Percentiles rank a stretch among this genome's conserved stretches.
Conservation (phyloP, 2,888 invertebrate genomes). For the Limnephilus auricula region DNA sequence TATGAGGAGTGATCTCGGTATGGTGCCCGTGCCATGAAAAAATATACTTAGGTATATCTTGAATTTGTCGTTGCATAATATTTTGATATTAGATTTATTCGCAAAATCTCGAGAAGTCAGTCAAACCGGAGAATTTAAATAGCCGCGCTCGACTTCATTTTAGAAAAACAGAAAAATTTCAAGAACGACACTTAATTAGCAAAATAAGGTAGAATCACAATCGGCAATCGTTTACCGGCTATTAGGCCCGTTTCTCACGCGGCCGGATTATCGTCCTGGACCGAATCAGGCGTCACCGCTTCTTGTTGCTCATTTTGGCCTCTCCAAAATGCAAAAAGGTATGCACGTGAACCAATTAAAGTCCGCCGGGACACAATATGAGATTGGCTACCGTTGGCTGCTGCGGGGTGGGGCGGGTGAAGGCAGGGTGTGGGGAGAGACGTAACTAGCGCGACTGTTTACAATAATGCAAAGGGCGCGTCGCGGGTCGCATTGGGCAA, state of each 20-base stretch:
- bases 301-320: slow-evolving; percentile 33
- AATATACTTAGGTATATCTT: too few relatives aligned
- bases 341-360: slow-evolving; percentile 59
- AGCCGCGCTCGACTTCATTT: neutral
- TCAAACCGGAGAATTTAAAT: neutral
- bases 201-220: slow-evolving; percentile 7
- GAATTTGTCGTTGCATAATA: too few relatives aligned
- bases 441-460: slow-evolving; percentile 30
- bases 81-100: too few relatives aligned
- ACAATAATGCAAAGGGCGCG: slow-evolving; percentile 14
- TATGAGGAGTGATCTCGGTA: too few relatives aligned
- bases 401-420: neutral
- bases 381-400: slow-evolving; percentile 28
- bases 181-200: neutral
- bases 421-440: neutral
- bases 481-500: neutral
- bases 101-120: neutral
- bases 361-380: slow-evolving; percentile 41
- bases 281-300: slow-evolving; percentile 33
- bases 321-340: slow-evolving; percentile 50
- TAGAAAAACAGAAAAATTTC: neutral
- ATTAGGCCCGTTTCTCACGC: slow-evolving; percentile 22
- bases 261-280: slow-evolving; percentile 7
- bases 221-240: slow-evolving; percentile 15
- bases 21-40: too few relatives aligned